These are phyloP conservation scores for Phalangium opilio DNA, from an alignment of 2,888 invertebrate genomes.

Conservation along the genomic window DNA sequence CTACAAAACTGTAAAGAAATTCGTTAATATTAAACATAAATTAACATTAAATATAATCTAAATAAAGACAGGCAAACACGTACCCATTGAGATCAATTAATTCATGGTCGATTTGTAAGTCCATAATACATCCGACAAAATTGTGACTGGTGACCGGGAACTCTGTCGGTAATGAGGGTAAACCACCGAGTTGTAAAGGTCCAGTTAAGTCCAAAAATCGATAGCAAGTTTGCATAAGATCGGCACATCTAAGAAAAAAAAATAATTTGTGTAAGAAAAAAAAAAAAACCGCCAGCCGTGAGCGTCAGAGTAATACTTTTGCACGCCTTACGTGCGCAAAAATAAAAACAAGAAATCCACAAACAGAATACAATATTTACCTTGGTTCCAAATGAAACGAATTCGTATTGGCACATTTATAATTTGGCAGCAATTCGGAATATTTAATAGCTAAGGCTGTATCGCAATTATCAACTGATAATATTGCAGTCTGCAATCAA, in stretches of 20 bases:
- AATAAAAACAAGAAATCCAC: background rate
- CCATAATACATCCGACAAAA: slow-evolving; percentile 79
- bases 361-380: slow-evolving; percentile 19
- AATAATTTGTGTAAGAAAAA: no score
- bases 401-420: slow-evolving; percentile 68
- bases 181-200: slow-evolving; percentile 76
- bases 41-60: no score
- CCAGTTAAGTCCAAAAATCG: slow-evolving; percentile 78
- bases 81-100: slow-evolving; percentile 70
- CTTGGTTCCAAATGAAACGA: slow-evolving; percentile 55
- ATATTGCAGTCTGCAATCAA: slow-evolving; percentile 49
- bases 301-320: no score
- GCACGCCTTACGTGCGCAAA: background rate
- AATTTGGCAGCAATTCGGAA: slow-evolving; percentile 49
- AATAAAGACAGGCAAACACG: no score
- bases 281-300: no score
- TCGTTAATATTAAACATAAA: no score
- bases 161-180: slow-evolving; percentile 54
- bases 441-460: slow-evolving; percentile 57
- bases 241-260: slow-evolving; percentile 30
- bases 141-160: slow-evolving; percentile 37
- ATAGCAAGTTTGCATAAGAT: slow-evolving; percentile 37
- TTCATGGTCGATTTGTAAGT: slow-evolving; percentile 67
- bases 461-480: slow-evolving; percentile 76
- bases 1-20: slow-evolving; percentile 47